Base-by-base conservation (phyloP, 2,888 invertebrate species). In the Mythimna ferrago region DNA sequence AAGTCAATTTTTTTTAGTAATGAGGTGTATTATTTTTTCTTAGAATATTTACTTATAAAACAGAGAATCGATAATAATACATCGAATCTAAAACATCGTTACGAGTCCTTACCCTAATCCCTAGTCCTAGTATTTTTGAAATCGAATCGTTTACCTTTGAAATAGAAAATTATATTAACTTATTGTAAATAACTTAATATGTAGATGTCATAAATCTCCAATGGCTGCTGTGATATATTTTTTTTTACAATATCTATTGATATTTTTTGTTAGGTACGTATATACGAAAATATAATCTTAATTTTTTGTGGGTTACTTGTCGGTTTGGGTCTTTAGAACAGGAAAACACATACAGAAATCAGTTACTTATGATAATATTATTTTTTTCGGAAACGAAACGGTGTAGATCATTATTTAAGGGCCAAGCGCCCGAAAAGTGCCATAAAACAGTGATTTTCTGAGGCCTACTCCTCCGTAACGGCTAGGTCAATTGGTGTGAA, bases 281-380 rank as follows among this genome's bases (percentile, higher is more conserved):
- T 48, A 48, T 6, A 60, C 32, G 19, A 63, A 58, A 58, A 10
- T n/a, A 10, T 32, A 21, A 16, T 16, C 2, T 16, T 7, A 53
- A 6, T 6, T 53, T 26, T 71, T 64, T 19, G 53, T n/a, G 16
- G 26, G 35, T 35, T 16, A 21, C 26, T 16, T 5, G 4, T 65
- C 11, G n/a, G 9, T 41, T 71, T 21, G 61, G 26, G 44, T 44
- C 14, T 57, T 76, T 65, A 11, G 19, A 77, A 44, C 53, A 66
- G 64, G 56, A 65, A 62, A 70, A 66, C 16, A 41, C 35, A 74
- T 7, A 21, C 21, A 53, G n/a, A 58, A 21, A 44, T 64, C 53
- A 51, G 9, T 32, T 58, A 41, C 0, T 26, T 35, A 58, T 35
- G 10, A 6, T 56, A 56, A 56, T 56, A 26, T 67, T 38, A 21